Conservation (phyloP, 2,888 invertebrate genomes). For the Mythimna ferrago region DNA sequence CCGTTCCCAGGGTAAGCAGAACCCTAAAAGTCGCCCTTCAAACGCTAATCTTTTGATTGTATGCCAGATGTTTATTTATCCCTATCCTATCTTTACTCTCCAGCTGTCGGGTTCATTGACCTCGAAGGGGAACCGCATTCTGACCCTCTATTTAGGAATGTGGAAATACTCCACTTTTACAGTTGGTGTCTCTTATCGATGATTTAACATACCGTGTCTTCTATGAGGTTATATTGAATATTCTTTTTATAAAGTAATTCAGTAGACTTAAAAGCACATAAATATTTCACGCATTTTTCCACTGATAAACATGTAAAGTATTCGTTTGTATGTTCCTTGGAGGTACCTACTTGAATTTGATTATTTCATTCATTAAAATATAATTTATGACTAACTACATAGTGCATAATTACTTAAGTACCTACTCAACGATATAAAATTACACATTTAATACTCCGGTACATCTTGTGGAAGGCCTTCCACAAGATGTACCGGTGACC, state of each 20-base stretch:
- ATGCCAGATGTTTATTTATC: constrained; percentile 60
- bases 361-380: constrained; percentile 32
- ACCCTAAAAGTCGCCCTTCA: constrained; percentile 25
- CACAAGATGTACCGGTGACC: too few relatives aligned
- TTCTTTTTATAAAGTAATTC: too few relatives aligned
- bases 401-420: neutral
- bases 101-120: constrained; percentile 85
- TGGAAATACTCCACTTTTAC: constrained; percentile 2
- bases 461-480: too few relatives aligned
- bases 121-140: constrained; percentile 64
- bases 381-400: neutral
- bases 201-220: neutral
- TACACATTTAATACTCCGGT: too few relatives aligned
- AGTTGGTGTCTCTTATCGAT: neutral
- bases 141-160: constrained; percentile 43
- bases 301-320: constrained; percentile 12
- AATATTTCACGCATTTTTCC: constrained; percentile 1
- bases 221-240: neutral
- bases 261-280: neutral
- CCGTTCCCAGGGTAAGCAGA: constrained; percentile 1
- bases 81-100: constrained; percentile 51
- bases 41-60: constrained; percentile 39
- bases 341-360: constrained; percentile 14
- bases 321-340: neutral
- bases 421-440: too few relatives aligned